Conservation (phyloP, 2,797 vertebrate genomes). For the Pampus argenteus region DNA sequence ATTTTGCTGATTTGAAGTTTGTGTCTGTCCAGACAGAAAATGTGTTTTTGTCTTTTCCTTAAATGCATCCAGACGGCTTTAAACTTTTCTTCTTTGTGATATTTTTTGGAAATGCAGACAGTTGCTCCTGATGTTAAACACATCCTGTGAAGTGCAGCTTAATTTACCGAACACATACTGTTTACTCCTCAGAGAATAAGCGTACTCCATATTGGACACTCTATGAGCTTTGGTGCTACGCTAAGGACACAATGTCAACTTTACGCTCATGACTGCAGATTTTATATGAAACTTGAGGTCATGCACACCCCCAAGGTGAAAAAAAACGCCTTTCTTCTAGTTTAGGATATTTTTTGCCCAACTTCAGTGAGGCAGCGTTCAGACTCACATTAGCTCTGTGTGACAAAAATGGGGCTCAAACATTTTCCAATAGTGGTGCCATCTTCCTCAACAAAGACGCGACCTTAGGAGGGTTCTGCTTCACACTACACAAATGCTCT, state of each 20-base stretch:
- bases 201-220: background rate
- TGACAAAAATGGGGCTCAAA: too few relatives aligned
- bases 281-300: too few relatives aligned
- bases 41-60: too few relatives aligned
- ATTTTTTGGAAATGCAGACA: constrained; percentile 1
- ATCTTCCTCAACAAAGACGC: background rate
- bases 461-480: background rate
- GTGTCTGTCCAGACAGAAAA: background rate
- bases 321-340: too few relatives aligned
- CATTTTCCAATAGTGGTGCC: too few relatives aligned
- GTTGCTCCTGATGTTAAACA: background rate
- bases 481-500: background rate
- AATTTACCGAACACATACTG: background rate
- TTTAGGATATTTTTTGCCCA: too few relatives aligned
- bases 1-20: too few relatives aligned
- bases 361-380: too few relatives aligned
- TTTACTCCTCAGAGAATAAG: constrained; percentile 13
- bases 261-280: too few relatives aligned
- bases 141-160: background rate
- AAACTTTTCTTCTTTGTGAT: background rate
- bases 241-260: constrained; percentile 15
- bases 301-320: too few relatives aligned
- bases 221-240: constrained; percentile 2
- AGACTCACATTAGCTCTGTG: too few relatives aligned
- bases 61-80: background rate